Base-by-base conservation (phyloP, 2,888 invertebrate species). In the Neoitamus cyanurus region DNA sequence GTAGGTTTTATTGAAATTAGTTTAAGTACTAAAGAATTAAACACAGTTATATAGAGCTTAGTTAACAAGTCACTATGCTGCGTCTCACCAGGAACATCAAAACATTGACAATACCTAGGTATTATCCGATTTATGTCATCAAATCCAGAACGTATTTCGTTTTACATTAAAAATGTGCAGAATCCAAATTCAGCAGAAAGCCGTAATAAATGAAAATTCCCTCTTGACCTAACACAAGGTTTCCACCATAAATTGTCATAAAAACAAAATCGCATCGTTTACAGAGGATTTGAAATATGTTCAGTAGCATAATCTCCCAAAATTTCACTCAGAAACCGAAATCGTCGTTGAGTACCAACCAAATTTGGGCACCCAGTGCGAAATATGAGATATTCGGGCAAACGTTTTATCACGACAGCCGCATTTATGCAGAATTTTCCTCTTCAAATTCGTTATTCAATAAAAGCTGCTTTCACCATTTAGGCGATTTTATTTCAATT, bases 1-100 rank as follows among this genome's bases (percentile, higher is more conserved):
- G n/a, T n/a, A n/a, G n/a, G 4, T 31, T 87, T 87, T 87, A 25
- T 25, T 42, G 11, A 28, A 36, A 1, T 68, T 11, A 15, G 15
- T 30, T 69, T 30, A n/a, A n/a, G n/a, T n/a, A n/a, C n/a, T n/a
- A n/a, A n/a, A n/a, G n/a, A n/a, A n/a, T n/a, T n/a, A n/a, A n/a
- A n/a, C n/a, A n/a, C n/a, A n/a, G n/a, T n/a, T n/a, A n/a, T n/a
- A n/a, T n/a, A n/a, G n/a, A n/a, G n/a, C n/a, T n/a, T n/a, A n/a
- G n/a, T n/a, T n/a, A n/a, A n/a, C n/a, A n/a, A n/a, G n/a, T n/a
- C n/a, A n/a, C n/a, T n/a, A n/a, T n/a, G n/a, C n/a, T n/a, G n/a
- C n/a, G n/a, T n/a, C n/a, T n/a, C n/a, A n/a, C n/a, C n/a, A n/a
- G n/a, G n/a, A n/a, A n/a, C n/a, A n/a, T n/a, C n/a, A n/a, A n/a